A percentile compares a stretch with the other conserved stretches of the same genome.
Conservation (phyloP, 2,797 vertebrate genomes). For the Centropyge bicolor region DNA sequence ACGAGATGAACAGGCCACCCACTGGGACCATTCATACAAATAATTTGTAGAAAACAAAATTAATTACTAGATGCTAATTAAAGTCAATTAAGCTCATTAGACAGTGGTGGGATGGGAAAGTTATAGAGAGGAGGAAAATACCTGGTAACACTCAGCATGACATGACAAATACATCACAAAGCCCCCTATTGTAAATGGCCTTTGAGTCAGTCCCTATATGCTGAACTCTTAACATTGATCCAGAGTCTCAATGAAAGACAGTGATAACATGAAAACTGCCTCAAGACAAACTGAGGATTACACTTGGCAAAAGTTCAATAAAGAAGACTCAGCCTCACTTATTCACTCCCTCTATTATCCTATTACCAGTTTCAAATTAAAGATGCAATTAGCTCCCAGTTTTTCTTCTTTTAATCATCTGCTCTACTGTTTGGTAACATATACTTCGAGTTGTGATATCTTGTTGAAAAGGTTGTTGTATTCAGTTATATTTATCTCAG, state of each 20-base stretch:
- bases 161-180: conserved; percentile 37
- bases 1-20: conserved; percentile 99
- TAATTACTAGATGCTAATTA: conserved; percentile 99
- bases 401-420: not conserved
- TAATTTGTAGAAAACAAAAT: conserved; percentile 98
- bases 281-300: conserved; percentile 10
- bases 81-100: conserved; percentile 94
- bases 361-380: not conserved
- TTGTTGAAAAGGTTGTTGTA: too few species aligned
- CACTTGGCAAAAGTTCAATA: conserved; percentile 7
- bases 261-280: not conserved
- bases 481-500: too few species aligned
- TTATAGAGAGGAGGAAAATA: conserved; percentile 67
- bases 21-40: conserved; percentile 96
- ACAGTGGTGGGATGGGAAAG: conserved; percentile 81
- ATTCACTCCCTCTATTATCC: not conserved
- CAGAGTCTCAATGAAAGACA: not conserved
- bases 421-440: not conserved
- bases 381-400: not conserved
- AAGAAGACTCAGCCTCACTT: not conserved
- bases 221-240: conserved; percentile 15
- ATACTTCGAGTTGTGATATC: too few species aligned
- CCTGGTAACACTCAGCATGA: conserved; percentile 49
- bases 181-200: conserved; percentile 12
- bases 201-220: not conserved